Percentiles rank a stretch among this genome's conserved stretches.
phyloP scores from a whole-genome alignment of 2,888 invertebrate genomes.

The Stenchaetothrips biformis region DNA sequence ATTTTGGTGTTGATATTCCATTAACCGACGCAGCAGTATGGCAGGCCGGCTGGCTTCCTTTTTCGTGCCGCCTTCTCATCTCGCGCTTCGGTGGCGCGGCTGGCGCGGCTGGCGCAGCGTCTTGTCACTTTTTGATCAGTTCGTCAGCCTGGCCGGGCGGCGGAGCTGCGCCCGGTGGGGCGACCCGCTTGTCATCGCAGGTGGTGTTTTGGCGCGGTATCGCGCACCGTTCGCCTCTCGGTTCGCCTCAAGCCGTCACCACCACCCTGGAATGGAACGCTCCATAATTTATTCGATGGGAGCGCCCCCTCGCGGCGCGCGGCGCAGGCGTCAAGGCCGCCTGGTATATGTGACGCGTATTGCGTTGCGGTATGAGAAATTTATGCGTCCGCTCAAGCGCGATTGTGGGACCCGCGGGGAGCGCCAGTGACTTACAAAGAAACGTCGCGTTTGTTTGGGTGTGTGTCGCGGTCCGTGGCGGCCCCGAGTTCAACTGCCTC shows the following conservation, averaged over 20 bases:
- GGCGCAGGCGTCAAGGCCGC: background rate
- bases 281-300: conserved; percentile 10
- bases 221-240: background rate
- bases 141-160: background rate
- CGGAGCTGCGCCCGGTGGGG: no score
- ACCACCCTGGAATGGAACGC: background rate
- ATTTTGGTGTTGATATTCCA: background rate
- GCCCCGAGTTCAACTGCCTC: no score
- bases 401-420: background rate
- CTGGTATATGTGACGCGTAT: background rate
- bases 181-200: background rate
- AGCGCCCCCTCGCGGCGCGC: background rate
- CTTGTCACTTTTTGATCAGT: conserved; percentile 1
- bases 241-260: background rate
- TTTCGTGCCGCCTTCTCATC: background rate
- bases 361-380: conserved; percentile 13
- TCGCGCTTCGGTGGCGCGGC: background rate
- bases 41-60: background rate
- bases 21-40: background rate
- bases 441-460: no score
- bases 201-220: background rate
- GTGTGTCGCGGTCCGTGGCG: no score
- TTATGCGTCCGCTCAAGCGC: background rate
- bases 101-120: background rate
- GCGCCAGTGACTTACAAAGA: background rate